A percentile compares a stretch with the other conserved stretches of the same genome.
Evolutionary conservation across 2,797 vertebrate genomes (phyloP).

Genomic region (Staurois parvus): DNA sequence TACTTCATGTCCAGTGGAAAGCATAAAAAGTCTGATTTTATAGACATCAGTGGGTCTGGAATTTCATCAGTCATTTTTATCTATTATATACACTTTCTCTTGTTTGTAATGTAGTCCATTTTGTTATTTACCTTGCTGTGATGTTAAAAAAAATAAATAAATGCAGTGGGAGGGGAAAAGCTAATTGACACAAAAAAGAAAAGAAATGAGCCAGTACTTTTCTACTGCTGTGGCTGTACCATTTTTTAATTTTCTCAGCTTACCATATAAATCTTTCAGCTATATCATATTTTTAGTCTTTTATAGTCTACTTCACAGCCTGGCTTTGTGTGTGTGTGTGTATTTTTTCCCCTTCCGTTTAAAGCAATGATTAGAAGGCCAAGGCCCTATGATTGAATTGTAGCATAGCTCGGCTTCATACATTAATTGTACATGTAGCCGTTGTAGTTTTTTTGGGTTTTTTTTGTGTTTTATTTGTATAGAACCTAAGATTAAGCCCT

Average conservation of each 20-base stretch:
- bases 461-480: background rate
- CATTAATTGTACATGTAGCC: background rate
- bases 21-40: background rate
- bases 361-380: background rate
- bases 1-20: no score
- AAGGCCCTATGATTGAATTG: background rate
- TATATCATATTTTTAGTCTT: background rate
- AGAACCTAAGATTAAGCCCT: background rate
- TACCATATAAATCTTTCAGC: background rate
- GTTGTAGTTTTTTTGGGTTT: background rate
- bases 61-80: background rate
- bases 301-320: background rate
- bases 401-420: background rate
- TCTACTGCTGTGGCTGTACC: background rate
- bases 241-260: background rate
- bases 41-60: background rate
- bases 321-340: background rate
- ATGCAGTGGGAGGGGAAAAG: background rate
- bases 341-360: no score
- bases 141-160: background rate
- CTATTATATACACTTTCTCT: background rate
- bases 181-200: background rate
- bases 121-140: background rate
- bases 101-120: background rate
- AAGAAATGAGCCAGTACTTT: background rate